Conservation (phyloP, 1,140 invertebrate genomes). For the Hylaeus anthracinus region DNA sequence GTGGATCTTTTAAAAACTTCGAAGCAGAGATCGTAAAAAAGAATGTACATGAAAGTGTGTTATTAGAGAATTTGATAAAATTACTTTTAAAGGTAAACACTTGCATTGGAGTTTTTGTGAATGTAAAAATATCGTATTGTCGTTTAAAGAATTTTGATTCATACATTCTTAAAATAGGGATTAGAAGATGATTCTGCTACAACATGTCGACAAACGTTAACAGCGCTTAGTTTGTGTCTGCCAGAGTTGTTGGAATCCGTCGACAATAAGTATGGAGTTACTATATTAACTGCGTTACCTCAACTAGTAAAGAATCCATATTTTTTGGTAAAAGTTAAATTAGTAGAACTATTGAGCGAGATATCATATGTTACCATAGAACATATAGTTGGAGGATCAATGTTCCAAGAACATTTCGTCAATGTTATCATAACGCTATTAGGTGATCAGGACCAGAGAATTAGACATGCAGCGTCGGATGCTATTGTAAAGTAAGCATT, state of each 20-base stretch:
- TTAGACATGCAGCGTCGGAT: conserved; percentile 86
- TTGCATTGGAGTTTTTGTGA: not conserved
- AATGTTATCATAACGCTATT: conserved; percentile 85
- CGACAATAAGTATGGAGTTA: conserved; percentile 78
- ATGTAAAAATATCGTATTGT: not conserved
- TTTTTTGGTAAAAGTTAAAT: conserved; percentile 92
- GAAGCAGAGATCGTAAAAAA: conserved; percentile 69
- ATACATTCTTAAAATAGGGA: conserved; percentile 78
- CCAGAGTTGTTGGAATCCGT: conserved; percentile 83
- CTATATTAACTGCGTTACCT: conserved; percentile 85
- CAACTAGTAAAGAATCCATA: conserved; percentile 88
- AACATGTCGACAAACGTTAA: conserved; percentile 85
- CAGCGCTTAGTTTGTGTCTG: conserved; percentile 83
- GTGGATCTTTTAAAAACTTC: conserved; percentile 76
- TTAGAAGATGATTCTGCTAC: conserved; percentile 86
- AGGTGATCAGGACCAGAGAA: conserved; percentile 89
- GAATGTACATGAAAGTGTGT: conserved; percentile 66
- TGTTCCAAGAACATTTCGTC: conserved; percentile 85
- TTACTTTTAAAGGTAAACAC: conserved; percentile 81
- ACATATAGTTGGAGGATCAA: conserved; percentile 75
- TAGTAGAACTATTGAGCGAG: conserved; percentile 83
- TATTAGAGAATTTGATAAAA: conserved; percentile 80
- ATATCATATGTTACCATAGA: conserved; percentile 83
- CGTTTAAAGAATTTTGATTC: not conserved
- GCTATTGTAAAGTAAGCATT: conserved; percentile 86